Conservation (phyloP, 2,797 vertebrate species). For the Cottoperca gobio region DNA sequence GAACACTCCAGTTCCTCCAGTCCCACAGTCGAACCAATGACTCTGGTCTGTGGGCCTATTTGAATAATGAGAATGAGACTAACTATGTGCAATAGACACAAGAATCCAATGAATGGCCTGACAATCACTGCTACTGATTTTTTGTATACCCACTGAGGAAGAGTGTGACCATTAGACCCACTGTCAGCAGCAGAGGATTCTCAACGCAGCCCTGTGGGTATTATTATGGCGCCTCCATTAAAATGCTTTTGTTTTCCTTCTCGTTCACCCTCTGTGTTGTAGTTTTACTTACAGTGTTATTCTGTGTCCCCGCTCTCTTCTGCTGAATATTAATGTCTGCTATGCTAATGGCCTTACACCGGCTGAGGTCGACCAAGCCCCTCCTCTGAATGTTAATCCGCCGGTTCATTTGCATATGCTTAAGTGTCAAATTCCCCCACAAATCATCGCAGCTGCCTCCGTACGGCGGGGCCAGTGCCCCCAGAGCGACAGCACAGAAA, state of each 20-base stretch:
- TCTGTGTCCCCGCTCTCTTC: conserved; percentile 66
- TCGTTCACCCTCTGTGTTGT: conserved; percentile 67
- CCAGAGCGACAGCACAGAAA: conserved; percentile 70
- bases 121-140: conserved; percentile 74
- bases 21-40: conserved; percentile 60
- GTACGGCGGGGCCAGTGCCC: conserved; percentile 52
- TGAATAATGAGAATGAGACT: conserved; percentile 75
- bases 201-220: conserved; percentile 73
- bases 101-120: conserved; percentile 70
- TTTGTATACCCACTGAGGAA: conserved; percentile 53
- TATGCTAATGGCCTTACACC: conserved; percentile 84
- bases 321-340: conserved; percentile 83
- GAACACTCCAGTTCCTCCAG: conserved; percentile 77
- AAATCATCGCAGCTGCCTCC: conserved; percentile 75
- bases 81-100: conserved; percentile 71
- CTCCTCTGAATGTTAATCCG: conserved; percentile 88
- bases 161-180: conserved; percentile 64
- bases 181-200: conserved; percentile 52
- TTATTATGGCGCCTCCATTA: conserved; percentile 71
- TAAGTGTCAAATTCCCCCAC: conserved; percentile 82
- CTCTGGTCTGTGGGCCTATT: conserved; percentile 67
- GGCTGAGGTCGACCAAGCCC: conserved; percentile 81
- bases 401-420: conserved; percentile 83
- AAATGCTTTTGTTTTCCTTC: conserved; percentile 76
- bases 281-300: conserved; percentile 81